Conservation (phyloP, 37 sponge, comb jelly and placozoan genomes). For the Spongia lamella region DNA sequence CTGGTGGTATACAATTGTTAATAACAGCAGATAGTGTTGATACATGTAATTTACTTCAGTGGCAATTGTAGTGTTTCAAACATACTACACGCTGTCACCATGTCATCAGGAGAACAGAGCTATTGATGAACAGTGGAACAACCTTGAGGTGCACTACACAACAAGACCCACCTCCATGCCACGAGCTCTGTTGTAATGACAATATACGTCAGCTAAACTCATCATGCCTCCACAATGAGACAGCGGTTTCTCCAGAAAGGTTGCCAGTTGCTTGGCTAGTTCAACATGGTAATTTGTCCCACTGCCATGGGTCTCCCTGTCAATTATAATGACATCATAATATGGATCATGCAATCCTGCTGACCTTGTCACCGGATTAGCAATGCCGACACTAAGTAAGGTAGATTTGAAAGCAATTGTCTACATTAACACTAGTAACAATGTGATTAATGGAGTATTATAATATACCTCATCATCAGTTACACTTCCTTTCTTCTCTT, state of each 20-base stretch:
- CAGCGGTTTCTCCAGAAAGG: conserved; percentile 65
- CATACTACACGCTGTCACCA: conserved; percentile 85
- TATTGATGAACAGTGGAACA: conserved; percentile 57
- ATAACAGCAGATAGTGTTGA: no score
- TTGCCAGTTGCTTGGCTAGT: conserved; percentile 81
- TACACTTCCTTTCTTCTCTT: conserved; percentile 84
- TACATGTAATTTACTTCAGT: conserved; percentile 77
- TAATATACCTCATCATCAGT: conserved; percentile 86
- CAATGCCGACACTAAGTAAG: conserved; percentile 93
- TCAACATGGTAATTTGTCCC: conserved; percentile 86
- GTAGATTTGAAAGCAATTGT: conserved; percentile 88
- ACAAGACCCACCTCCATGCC: conserved; percentile 77
- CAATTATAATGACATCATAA: neutral
- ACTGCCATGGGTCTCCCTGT: conserved; percentile 88
- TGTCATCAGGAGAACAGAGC: conserved; percentile 96
- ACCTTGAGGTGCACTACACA: conserved; percentile 57
- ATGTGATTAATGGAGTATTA: no score
- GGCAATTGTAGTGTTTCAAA: conserved; percentile 76
- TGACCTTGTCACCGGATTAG: conserved; percentile 94
- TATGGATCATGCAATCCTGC: neutral
- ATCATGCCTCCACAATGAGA: conserved; percentile 84
- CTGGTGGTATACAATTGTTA: conserved; percentile 18
- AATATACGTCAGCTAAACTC: conserved; percentile 94
- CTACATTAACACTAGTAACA: no score
- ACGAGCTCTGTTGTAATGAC: conserved; percentile 93